Base-by-base conservation (phyloP, 2,113 vertebrate species). In the Variabilichromis moorii region DNA sequence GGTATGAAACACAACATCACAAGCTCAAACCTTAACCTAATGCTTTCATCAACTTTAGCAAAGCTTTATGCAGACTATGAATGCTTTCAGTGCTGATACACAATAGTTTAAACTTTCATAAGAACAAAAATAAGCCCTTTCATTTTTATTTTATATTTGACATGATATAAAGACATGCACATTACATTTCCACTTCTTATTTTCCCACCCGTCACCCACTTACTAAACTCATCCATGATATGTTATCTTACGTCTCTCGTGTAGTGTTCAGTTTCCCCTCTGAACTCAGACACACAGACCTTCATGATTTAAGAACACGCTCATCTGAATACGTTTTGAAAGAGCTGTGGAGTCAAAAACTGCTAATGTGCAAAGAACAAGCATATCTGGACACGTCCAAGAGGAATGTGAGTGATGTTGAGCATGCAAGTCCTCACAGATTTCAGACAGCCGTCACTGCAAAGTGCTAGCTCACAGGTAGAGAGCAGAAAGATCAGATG, bases 311-410 rank as follows among this genome's bases (percentile, higher is more conserved):
- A 13, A 66, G 55, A 59, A 79, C 51, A 33, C 7, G 5, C 13
- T 80, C 13, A 66, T 11, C 33, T 80, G 16, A 66, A 63, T 28
- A 68, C 6, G 16, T 13, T 13, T 9, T 19, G 11, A 66, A 37
- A 35, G 24, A 33, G 59, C 14, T 73, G 21, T 50, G 28, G 12
- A 68, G 80, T 21, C 10, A 31, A 19, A 80, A 59, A 45, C 42
- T 26, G 66, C 2, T 35, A 21, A 24, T 4, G 45, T 55, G 80
- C 14, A 81, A 17, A 17, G 24, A 83, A 53, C 76, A 57, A 55
- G 82, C 94, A 86, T 17, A 93, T 93, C 94, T 68, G 80, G 85
- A 94, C 95, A 94, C 17, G 95, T 90, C 83, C 82, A 4, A 12
- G 80, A 88, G 81, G 92, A 94, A 96, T 95, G 93, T 4, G 80